Conservation (phyloP, 2,888 invertebrate genomes). For the Syrista parreyssii region DNA sequence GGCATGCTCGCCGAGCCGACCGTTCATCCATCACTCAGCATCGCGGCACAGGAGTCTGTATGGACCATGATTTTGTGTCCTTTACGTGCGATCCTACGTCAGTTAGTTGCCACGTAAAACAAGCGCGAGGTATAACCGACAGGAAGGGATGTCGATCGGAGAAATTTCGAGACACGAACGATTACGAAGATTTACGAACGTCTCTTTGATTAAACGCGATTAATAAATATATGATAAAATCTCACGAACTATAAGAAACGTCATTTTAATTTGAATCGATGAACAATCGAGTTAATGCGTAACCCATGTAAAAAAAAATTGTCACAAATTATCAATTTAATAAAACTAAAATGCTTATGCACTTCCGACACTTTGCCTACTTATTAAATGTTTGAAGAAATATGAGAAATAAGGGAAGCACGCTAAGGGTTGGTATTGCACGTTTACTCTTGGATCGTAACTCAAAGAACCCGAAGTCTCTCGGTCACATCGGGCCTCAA, state of each 20-base stretch:
- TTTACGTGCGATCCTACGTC: conserved; percentile 11
- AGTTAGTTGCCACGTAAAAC: conserved; percentile 7
- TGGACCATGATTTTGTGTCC: conserved; percentile 25
- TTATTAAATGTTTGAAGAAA: neutral
- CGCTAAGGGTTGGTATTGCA: neutral
- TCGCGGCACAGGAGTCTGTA: conserved; percentile 14
- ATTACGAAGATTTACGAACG: neutral
- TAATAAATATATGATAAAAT: neutral
- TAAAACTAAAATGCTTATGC: neutral
- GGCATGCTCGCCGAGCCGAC: conserved; percentile 51
- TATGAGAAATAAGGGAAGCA: neutral
- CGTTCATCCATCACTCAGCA: conserved; percentile 61
- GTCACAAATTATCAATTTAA: neutral
- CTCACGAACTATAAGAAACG: neutral
- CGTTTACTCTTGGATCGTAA: conserved; percentile 24
- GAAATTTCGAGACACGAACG: neutral
- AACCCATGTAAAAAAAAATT: too few relatives aligned
- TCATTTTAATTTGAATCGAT: too few relatives aligned
- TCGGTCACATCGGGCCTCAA: neutral
- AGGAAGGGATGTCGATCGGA: neutral
- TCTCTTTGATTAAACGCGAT: neutral
- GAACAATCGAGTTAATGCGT: too few relatives aligned
- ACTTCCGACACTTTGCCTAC: neutral
- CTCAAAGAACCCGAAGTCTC: conserved; percentile 29
- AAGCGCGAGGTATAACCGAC: neutral